phyloP scores from a whole-genome alignment of 2,797 vertebrate species.

The Rousettus madagascariensis region DNA sequence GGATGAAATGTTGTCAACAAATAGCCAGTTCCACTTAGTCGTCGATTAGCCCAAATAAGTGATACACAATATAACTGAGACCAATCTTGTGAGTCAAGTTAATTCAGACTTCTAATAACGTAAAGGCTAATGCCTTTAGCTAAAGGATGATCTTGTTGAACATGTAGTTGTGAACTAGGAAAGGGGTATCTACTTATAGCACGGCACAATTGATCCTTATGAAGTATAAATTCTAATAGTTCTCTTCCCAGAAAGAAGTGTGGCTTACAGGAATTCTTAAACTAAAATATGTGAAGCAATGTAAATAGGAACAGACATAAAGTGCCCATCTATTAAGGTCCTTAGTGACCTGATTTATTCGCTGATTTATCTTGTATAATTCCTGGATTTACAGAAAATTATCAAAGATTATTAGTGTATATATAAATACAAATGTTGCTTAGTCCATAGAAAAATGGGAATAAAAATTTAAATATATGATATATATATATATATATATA shows the following conservation, averaged over 20 bases:
- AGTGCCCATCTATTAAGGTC: constrained; percentile 10
- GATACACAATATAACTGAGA: not conserved
- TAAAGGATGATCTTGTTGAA: constrained; percentile 1
- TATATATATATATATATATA: not conserved
- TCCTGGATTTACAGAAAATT: constrained; percentile 58
- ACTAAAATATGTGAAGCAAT: constrained; percentile 41
- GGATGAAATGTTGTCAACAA: constrained; percentile 46
- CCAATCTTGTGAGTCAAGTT: not conserved
- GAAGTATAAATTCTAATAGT: not conserved
- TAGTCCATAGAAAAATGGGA: constrained; percentile 26
- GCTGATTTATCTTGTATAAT: constrained; percentile 21
- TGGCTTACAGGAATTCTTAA: constrained; percentile 52
- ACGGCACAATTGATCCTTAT: not conserved
- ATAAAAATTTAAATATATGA: not conserved
- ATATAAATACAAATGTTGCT: constrained; percentile 4
- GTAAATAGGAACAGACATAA: constrained; percentile 25
- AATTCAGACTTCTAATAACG: constrained; percentile 22
- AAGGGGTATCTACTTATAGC: not conserved
- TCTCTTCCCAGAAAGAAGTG: constrained; percentile 61
- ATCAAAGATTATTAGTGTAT: constrained; percentile 3
- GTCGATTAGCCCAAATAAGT: constrained; percentile 38
- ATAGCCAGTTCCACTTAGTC: not conserved
- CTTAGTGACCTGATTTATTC: not conserved
- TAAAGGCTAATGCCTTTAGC: not conserved
- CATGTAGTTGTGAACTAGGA: not conserved